These are phyloP conservation scores for Urocitellus parryii DNA, from an alignment of 2,113 vertebrate genomes.

Conservation along the genomic window DNA sequence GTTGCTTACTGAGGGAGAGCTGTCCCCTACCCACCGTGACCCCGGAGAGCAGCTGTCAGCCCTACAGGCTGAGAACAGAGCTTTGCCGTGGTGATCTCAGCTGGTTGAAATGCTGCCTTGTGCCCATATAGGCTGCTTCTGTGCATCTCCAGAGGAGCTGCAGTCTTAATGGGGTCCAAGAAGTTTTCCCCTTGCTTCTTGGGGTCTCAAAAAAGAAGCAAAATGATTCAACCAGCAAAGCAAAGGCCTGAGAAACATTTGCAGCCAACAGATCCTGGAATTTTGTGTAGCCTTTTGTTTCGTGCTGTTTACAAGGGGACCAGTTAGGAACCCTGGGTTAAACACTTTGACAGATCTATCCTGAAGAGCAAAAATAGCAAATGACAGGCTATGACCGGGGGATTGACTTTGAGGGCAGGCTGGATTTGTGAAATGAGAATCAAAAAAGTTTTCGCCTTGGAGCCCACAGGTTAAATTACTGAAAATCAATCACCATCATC, in stretches of 20 bases:
- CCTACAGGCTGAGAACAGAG: background rate
- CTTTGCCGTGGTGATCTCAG: background rate
- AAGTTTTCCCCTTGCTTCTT: slow-evolving; percentile 10
- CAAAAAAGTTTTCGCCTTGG: slow-evolving; percentile 81
- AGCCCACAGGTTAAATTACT: slow-evolving; percentile 88
- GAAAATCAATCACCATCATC: slow-evolving; percentile 59
- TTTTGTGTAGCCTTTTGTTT: slow-evolving; percentile 13
- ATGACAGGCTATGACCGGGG: slow-evolving; percentile 71
- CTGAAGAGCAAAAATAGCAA: slow-evolving; percentile 75
- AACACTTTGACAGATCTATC: slow-evolving; percentile 61
- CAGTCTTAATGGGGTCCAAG: background rate
- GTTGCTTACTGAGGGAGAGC: slow-evolving; percentile 48
- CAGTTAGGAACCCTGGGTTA: slow-evolving; percentile 5
- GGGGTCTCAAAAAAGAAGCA: slow-evolving; percentile 35
- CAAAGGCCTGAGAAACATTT: slow-evolving; percentile 44
- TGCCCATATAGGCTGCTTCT: slow-evolving; percentile 54
- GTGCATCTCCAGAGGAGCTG: slow-evolving; percentile 60
- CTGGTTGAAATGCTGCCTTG: accelerated
- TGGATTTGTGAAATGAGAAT: slow-evolving; percentile 77
- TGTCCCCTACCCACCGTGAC: background rate
- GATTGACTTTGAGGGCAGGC: slow-evolving; percentile 64
- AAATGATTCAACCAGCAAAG: slow-evolving; percentile 30
- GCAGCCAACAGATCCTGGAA: background rate
- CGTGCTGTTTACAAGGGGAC: background rate
- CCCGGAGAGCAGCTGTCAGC: accelerated